Conservation (phyloP, 2,888 invertebrate species). For the Escarpia spicata region DNA sequence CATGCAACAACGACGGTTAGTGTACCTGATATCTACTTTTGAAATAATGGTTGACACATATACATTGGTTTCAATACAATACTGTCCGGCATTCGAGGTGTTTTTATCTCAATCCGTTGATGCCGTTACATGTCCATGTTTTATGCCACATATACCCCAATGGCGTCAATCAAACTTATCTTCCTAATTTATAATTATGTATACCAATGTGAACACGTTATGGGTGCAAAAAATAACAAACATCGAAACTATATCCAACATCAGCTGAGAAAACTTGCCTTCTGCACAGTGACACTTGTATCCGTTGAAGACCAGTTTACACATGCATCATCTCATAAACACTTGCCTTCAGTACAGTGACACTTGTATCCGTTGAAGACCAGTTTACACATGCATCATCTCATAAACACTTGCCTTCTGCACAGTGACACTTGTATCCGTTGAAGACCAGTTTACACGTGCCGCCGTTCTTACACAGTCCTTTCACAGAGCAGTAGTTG, state of each 20-base stretch:
- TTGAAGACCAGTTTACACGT: conserved; percentile 27
- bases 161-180: too few relatives aligned
- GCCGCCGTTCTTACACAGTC: conserved; percentile 47
- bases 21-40: too few relatives aligned
- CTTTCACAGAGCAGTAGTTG: conserved; percentile 77
- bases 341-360: conserved; percentile 45
- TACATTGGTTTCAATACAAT: too few relatives aligned
- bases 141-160: too few relatives aligned
- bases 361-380: conserved; percentile 43
- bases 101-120: too few relatives aligned
- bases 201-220: too few relatives aligned
- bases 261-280: conserved; percentile 37
- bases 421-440: conserved; percentile 46
- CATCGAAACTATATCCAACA: background rate
- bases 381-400: conserved; percentile 22
- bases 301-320: conserved; percentile 31
- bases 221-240: background rate
- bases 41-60: too few relatives aligned
- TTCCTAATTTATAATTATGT: too few relatives aligned
- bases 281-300: conserved; percentile 45
- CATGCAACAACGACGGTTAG: too few relatives aligned
- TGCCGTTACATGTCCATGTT: too few relatives aligned
- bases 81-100: too few relatives aligned
- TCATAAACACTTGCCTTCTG: conserved; percentile 42
- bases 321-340: too few relatives aligned